Evolutionary conservation across 2,888 invertebrate species (phyloP), one percentile per base, ranked within the genome.

Genomic region (Ophioninae sp.): DNA sequence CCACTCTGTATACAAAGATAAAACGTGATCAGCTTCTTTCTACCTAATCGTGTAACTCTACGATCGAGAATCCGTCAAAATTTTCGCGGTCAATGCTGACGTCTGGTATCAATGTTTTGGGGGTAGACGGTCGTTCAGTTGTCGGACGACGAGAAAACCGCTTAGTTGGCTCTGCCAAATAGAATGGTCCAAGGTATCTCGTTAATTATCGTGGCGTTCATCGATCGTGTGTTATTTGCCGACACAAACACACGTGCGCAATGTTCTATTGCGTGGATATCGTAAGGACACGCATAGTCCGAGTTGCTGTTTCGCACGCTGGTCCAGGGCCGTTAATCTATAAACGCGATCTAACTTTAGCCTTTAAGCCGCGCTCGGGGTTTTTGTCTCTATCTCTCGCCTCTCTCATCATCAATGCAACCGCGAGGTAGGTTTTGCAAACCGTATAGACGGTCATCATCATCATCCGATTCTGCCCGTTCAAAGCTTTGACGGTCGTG

Each of bases 331-430:
- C 91, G 90, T 5, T 6, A 50, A 50, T 17, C 13, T 50, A 50
- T 50, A 50, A 6, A 0, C 90, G 87, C 86, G 84, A 85, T 89
- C 92, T 92, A 92, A 92, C 90, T 92, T 92, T 92, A 92, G 92
- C 90, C 88, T 90, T 50, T 89, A 89, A 90, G 90, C 90, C 89
- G 88, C 87, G 88, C 85, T 80, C 79, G 81, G 84, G 13, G 13
- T 50, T 50, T 50, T 50, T 50, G 50, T 50, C 50, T 50, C 50
- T 50, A 13, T 50, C 13, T 50, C 50, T 50, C 50, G 69, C 82
- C 73, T 84, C 84, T 80, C 77, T 81, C 79, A 79, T 84, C 82
- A 79, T 83, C 83, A 84, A 74, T 82, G 83, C 67, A 20, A 80
- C 82, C 82, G 80, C 79, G 77, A 56, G 76, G 68, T 79, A 86